These are phyloP conservation scores for Limnephilus auricula DNA, from an alignment of 2,888 invertebrate species.

Conservation along the genomic window DNA sequence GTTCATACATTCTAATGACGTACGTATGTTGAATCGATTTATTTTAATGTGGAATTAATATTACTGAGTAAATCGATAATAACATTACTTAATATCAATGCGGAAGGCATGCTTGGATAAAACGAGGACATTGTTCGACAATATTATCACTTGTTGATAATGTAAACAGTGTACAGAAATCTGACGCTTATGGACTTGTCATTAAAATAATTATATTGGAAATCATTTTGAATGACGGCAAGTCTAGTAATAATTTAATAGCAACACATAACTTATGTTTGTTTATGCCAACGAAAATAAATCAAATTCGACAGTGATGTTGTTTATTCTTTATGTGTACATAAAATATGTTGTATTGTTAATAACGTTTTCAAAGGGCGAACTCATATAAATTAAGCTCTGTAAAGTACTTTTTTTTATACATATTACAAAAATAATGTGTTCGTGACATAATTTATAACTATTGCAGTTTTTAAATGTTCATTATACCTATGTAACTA, in stretches of 20 bases:
- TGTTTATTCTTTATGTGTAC: background rate
- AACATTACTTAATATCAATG: no score
- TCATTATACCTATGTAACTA: no score
- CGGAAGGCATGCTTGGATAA: background rate
- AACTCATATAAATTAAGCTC: background rate
- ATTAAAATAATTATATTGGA: background rate
- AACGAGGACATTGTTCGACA: background rate
- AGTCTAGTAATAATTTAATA: background rate
- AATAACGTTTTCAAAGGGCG: background rate
- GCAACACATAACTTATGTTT: background rate
- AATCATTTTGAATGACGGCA: background rate
- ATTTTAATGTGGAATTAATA: no score
- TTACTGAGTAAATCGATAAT: no score
- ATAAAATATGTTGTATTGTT: background rate
- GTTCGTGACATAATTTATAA: background rate
- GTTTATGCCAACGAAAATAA: background rate
- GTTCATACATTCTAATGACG: no score
- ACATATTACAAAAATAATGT: background rate
- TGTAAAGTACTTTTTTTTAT: background rate
- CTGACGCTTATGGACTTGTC: background rate
- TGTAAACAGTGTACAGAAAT: background rate
- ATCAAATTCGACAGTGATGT: background rate
- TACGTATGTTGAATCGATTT: no score
- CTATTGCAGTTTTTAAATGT: no score
- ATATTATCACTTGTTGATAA: background rate